Evolutionary conservation across 2,888 invertebrate species (phyloP).

Genomic region (Spilosoma lubricipeda): DNA sequence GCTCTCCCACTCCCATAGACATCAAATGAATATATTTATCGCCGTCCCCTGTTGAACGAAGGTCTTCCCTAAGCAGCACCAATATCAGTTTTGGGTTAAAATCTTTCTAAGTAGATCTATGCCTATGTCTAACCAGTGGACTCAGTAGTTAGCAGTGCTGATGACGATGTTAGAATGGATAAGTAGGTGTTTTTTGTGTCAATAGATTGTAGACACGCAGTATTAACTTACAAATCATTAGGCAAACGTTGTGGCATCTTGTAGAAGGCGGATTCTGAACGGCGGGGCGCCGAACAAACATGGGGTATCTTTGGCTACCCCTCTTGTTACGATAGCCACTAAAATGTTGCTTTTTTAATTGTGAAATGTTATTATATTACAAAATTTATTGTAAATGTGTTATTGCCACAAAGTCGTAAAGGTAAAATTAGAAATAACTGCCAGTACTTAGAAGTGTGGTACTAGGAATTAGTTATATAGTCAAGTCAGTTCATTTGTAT

Average conservation of each 20-base stretch:
- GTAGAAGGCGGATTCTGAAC: constrained; percentile 51
- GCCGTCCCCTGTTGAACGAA: too few relatives aligned
- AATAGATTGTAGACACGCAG: constrained; percentile 26
- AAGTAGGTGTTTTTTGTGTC: constrained; percentile 5
- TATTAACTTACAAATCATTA: constrained; percentile 56
- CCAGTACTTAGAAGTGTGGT: too few relatives aligned
- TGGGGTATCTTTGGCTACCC: constrained; percentile 49
- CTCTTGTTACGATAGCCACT: constrained; percentile 40
- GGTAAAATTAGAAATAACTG: background rate
- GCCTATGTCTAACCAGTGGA: too few relatives aligned
- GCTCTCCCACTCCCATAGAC: too few relatives aligned
- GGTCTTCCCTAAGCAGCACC: too few relatives aligned
- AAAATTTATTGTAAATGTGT: background rate
- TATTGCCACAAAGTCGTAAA: background rate
- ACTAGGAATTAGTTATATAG: too few relatives aligned
- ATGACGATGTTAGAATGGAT: background rate
- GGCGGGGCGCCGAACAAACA: constrained; percentile 46
- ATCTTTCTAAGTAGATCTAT: too few relatives aligned
- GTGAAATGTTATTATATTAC: background rate
- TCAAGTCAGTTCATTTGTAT: too few relatives aligned
- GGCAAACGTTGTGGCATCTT: constrained; percentile 51
- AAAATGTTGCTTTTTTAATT: constrained; percentile 39
- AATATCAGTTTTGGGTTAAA: too few relatives aligned
- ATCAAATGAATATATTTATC: too few relatives aligned
- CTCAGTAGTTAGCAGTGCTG: too few relatives aligned